A percentile compares a stretch with the other conserved stretches of the same genome.
phyloP scores from a whole-genome alignment of 2,888 invertebrate genomes.

The Amiota mariae region DNA sequence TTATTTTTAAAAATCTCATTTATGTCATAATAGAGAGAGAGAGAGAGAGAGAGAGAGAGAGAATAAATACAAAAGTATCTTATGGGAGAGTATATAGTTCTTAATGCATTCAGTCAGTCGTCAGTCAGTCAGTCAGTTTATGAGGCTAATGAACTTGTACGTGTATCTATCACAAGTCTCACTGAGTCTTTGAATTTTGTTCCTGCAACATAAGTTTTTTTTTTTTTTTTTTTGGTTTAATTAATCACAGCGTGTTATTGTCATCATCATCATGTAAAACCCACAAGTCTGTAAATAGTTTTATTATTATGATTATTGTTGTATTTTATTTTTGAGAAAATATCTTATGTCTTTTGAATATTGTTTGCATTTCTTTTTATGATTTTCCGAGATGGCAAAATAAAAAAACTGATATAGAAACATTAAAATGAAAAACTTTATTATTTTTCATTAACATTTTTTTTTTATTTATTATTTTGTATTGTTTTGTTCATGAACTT shows the following conservation, averaged over 20 bases:
- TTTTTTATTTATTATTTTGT: not conserved
- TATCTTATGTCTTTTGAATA: not conserved
- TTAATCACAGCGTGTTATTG: slow-evolving; percentile 41
- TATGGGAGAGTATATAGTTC: not conserved
- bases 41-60: no score
- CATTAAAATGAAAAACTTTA: no score
- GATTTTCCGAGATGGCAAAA: no score
- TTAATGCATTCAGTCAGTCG: slow-evolving; percentile 13
- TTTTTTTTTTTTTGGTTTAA: slow-evolving; percentile 42
- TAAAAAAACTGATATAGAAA: no score
- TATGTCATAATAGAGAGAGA: no score
- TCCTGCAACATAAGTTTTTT: not conserved
- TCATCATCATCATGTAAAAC: not conserved
- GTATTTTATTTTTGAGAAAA: not conserved
- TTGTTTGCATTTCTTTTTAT: no score
- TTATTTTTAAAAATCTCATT: no score
- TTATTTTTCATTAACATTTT: no score
- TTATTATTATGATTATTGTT: not conserved
- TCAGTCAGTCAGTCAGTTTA: slow-evolving; percentile 30
- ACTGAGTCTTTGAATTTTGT: no score
- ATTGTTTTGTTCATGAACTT: slow-evolving; percentile 23
- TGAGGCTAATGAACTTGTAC: slow-evolving; percentile 56
- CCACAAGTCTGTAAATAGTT: not conserved
- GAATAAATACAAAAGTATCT: no score
- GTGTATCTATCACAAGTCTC: slow-evolving; percentile 33